phyloP scores from a whole-genome alignment of 1,140 invertebrate genomes.

The Batillaria attramentaria region DNA sequence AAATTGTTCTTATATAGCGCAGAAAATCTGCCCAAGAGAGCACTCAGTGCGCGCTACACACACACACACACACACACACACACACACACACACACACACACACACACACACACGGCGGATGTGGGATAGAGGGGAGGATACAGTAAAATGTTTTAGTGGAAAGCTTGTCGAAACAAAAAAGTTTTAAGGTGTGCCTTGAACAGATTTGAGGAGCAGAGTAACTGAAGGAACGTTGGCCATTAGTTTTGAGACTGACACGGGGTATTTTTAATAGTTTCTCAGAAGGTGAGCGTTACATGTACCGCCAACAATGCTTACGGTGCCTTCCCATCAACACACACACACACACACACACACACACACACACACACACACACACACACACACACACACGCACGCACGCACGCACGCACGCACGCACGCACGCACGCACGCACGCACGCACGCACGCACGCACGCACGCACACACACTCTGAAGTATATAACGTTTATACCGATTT shows the following conservation, averaged over 20 bases:
- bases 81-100: too few species aligned
- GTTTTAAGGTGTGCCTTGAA: neutral
- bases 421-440: neutral
- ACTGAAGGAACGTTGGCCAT: neutral
- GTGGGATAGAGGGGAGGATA: too few species aligned
- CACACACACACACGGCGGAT: too few species aligned
- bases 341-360: neutral
- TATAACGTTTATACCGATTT: neutral
- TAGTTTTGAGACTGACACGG: neutral
- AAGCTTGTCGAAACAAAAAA: neutral
- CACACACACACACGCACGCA: neutral
- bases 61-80: too few species aligned
- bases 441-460: neutral
- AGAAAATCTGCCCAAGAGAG: too few species aligned
- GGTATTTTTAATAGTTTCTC: neutral
- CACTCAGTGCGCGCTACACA: too few species aligned
- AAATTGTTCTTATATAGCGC: too few species aligned
- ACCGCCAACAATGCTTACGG: neutral
- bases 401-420: neutral
- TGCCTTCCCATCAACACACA: neutral
- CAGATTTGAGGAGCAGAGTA: neutral
- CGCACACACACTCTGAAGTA: neutral
- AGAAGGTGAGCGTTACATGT: neutral
- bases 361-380: neutral
- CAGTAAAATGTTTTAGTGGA: too few species aligned